Percentiles rank a stretch among this genome's conserved stretches.
These are phyloP conservation scores for Chrysoperla carnea DNA, from an alignment of 1,140 invertebrate genomes.

Conservation along the genomic window DNA sequence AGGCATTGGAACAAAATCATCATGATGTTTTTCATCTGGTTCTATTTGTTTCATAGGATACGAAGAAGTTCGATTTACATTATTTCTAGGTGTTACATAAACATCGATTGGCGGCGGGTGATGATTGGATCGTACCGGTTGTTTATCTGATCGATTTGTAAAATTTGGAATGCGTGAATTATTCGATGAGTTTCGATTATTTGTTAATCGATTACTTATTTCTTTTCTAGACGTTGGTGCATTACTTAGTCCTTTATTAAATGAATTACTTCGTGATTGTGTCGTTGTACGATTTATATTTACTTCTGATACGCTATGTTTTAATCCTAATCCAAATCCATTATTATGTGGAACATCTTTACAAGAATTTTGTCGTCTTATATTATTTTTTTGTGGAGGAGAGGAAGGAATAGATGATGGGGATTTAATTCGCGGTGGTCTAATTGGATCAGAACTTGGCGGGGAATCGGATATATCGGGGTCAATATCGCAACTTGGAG, in stretches of 20 bases:
- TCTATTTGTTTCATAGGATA: slow-evolving; percentile 17
- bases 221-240: background rate
- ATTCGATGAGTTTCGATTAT: background rate
- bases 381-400: slow-evolving; percentile 4
- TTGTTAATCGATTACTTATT: background rate
- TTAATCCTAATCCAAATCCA: slow-evolving; percentile 8
- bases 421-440: background rate
- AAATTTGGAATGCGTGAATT: slow-evolving; percentile 5
- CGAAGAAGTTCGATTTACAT: slow-evolving; percentile 2
- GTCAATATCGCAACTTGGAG: background rate
- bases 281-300: slow-evolving; percentile 11
- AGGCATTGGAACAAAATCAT: slow-evolving; percentile 48
- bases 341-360: slow-evolving; percentile 14
- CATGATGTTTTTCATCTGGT: slow-evolving; percentile 19
- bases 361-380: slow-evolving; percentile 18
- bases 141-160: slow-evolving; percentile 2
- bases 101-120: slow-evolving; percentile 15
- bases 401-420: slow-evolving; percentile 5
- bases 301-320: slow-evolving; percentile 20
- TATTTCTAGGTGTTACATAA: slow-evolving; percentile 17
- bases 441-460: background rate
- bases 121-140: background rate
- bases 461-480: background rate
- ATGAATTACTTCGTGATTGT: background rate
- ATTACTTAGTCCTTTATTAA: background rate